These are phyloP conservation scores for Condylura cristata DNA, from an alignment of 2,113 vertebrate genomes.

Conservation along the genomic window DNA sequence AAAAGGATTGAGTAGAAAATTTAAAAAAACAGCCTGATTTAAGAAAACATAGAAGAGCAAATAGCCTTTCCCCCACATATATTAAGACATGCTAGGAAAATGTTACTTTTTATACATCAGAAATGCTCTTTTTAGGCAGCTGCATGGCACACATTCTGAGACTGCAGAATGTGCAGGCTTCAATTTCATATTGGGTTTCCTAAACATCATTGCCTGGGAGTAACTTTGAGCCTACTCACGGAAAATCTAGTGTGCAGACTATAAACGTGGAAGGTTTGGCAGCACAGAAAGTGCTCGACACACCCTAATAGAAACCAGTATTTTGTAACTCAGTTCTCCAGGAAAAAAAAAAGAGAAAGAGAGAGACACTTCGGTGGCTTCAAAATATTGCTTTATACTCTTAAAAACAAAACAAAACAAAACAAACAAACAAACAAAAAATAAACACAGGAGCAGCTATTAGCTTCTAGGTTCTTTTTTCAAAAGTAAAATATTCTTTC, in stretches of 20 bases:
- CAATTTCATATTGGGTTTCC: slow-evolving; percentile 48
- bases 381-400: slow-evolving; percentile 53
- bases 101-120: slow-evolving; percentile 19
- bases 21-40: slow-evolving; percentile 52
- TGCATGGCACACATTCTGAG: slow-evolving; percentile 38
- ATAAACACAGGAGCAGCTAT: slow-evolving; percentile 18
- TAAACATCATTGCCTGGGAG: slow-evolving; percentile 38
- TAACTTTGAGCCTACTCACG: slow-evolving; percentile 68
- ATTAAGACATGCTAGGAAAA: slow-evolving; percentile 14
- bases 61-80: slow-evolving; percentile 38
- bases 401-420: too few relatives aligned
- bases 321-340: slow-evolving; percentile 51
- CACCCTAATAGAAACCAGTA: slow-evolving; percentile 68
- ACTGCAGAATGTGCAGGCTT: slow-evolving; percentile 54
- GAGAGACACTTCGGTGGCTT: not conserved
- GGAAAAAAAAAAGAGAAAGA: not conserved
- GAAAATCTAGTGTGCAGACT: slow-evolving; percentile 74
- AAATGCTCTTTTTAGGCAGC: slow-evolving; percentile 60
- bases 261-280: slow-evolving; percentile 65
- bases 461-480: slow-evolving; percentile 57
- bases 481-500: slow-evolving; percentile 55
- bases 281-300: slow-evolving; percentile 63
- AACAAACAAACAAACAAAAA: too few relatives aligned
- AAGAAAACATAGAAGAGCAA: slow-evolving; percentile 58
- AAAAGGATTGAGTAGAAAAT: slow-evolving; percentile 52